phyloP scores from a whole-genome alignment of 2,113 vertebrate species.

The Otis tarda region DNA sequence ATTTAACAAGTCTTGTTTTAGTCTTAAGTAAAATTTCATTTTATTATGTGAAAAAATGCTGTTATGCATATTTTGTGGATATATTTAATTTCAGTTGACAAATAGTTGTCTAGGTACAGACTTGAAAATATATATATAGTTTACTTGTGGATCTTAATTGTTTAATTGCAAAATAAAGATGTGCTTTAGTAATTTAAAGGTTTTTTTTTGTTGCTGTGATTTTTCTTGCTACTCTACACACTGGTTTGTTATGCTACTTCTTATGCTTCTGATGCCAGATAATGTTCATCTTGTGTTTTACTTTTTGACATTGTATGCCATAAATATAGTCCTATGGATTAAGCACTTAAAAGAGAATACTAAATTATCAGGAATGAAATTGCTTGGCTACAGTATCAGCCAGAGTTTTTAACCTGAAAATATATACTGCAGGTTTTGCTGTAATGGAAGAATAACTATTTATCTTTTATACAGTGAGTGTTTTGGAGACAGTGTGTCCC shows the following conservation, averaged over 20 bases:
- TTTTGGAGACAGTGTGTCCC: background rate
- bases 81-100: conserved; percentile 79
- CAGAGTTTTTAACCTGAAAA: background rate
- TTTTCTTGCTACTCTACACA: conserved; percentile 26
- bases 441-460: background rate
- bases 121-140: conserved; percentile 73
- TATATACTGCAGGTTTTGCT: background rate
- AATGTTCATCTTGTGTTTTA: background rate
- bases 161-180: conserved; percentile 84
- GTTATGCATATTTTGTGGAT: conserved; percentile 76
- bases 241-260: background rate
- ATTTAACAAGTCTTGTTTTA: conserved; percentile 74
- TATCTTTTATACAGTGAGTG: background rate
- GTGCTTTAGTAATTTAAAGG: conserved; percentile 79
- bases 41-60: conserved; percentile 73
- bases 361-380: background rate
- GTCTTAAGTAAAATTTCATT: conserved; percentile 72
- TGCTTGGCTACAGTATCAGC: background rate
- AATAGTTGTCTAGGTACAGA: conserved; percentile 79
- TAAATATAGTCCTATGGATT: background rate
- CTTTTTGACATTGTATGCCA: background rate
- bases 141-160: conserved; percentile 78
- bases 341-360: background rate
- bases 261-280: background rate
- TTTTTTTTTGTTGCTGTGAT: background rate